A percentile compares a stretch with the other conserved stretches of the same genome.
Conservation (phyloP, 2,888 invertebrate species). For the Eristalinus sepulchralis region DNA sequence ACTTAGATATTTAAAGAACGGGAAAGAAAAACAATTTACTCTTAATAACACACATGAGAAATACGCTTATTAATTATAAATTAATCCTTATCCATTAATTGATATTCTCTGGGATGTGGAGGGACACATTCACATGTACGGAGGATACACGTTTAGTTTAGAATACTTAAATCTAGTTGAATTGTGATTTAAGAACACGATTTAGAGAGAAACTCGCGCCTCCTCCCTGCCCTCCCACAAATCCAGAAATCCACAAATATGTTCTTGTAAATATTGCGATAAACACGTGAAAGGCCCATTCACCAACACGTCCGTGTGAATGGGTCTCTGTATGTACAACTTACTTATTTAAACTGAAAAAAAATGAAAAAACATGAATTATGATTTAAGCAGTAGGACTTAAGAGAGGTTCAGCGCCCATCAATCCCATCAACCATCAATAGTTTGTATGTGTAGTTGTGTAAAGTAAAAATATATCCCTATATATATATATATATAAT, state of each 20-base stretch:
- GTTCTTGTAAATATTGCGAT: conserved; percentile 51
- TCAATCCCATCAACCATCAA: conserved; percentile 18
- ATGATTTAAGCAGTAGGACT: conserved; percentile 46
- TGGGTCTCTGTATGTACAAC: conserved; percentile 47
- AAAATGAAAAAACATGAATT: conserved; percentile 24
- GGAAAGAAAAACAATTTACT: conserved; percentile 29
- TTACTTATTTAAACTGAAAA: conserved; percentile 37
- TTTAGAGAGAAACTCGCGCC: neutral
- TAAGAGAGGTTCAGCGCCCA: conserved; percentile 32
- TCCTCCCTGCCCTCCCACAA: neutral
- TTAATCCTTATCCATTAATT: conserved; percentile 53
- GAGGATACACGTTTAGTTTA: neutral
- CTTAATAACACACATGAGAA: conserved; percentile 56
- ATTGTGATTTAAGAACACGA: conserved; percentile 54
- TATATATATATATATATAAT: conserved; percentile 5
- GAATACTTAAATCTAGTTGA: conserved; percentile 33
- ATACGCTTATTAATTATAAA: conserved; percentile 72
- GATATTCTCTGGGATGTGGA: conserved; percentile 40
- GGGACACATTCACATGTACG: conserved; percentile 19
- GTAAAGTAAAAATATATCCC: conserved; percentile 25
- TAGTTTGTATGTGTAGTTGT: conserved; percentile 55
- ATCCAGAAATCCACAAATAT: too few relatives aligned
- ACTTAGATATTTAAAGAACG: conserved; percentile 8
- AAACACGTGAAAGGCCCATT: conserved; percentile 22
- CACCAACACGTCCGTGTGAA: neutral